Conservation (phyloP, 2,888 invertebrate genomes). For the Aphrophora alni region DNA sequence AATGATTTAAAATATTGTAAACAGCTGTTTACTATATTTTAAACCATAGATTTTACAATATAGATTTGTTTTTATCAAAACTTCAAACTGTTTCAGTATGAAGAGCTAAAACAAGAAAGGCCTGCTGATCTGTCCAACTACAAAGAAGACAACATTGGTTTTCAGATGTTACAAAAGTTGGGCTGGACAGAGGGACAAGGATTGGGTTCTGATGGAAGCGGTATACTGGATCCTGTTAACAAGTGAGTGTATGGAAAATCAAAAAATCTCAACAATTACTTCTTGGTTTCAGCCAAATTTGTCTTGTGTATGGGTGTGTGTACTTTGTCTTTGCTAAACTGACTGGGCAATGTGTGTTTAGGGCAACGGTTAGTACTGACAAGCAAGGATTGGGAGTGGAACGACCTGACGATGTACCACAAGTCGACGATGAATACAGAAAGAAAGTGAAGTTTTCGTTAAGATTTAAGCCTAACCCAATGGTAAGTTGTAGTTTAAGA, state of each 20-base stretch:
- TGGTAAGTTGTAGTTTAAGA: too few species aligned
- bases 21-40: too few species aligned
- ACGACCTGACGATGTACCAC: conserved; percentile 73
- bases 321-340: too few species aligned
- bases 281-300: too few species aligned
- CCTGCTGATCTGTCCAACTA: conserved; percentile 87
- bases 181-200: conserved; percentile 97
- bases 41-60: too few species aligned
- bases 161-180: conserved; percentile 95
- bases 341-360: too few species aligned
- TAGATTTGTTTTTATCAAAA: too few species aligned
- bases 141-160: conserved; percentile 94
- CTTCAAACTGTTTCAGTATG: conserved; percentile 68
- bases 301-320: too few species aligned
- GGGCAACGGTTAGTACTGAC: conserved; percentile 67
- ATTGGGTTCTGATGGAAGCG: conserved; percentile 85
- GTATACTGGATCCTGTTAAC: conserved; percentile 91
- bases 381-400: conserved; percentile 86
- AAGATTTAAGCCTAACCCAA: conserved; percentile 93
- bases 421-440: conserved; percentile 93
- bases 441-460: conserved; percentile 99
- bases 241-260: conserved; percentile 83
- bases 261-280: too few species aligned
- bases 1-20: too few species aligned
- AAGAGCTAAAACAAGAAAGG: conserved; percentile 86